A percentile compares a stretch with the other conserved stretches of the same genome.
Evolutionary conservation across 2,797 vertebrate species (phyloP).

Genomic region (Nyctibius grandis): DNA sequence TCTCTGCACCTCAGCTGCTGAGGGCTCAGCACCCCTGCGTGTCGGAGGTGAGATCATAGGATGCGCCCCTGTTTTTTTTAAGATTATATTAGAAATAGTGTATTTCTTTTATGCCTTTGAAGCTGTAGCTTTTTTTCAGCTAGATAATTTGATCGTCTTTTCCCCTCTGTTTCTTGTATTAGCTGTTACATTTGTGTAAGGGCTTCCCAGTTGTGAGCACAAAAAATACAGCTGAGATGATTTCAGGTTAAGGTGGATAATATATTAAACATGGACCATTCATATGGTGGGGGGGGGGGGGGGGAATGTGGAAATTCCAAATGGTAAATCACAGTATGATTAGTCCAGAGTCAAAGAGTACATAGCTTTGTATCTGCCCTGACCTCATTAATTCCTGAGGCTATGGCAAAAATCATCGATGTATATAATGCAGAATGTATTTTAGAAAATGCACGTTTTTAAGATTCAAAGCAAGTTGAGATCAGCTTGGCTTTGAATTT

Average conservation of each 20-base stretch:
- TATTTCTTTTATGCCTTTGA: background rate
- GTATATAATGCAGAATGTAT: background rate
- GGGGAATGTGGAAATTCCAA: background rate
- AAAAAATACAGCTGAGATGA: background rate
- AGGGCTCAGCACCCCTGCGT: background rate
- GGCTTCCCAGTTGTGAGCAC: background rate
- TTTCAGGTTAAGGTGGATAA: background rate
- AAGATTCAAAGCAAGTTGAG: background rate
- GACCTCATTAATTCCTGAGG: background rate
- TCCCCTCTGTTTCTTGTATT: background rate
- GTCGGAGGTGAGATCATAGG: background rate
- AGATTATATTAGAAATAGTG: background rate
- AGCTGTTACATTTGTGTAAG: background rate
- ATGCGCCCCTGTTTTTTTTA: background rate
- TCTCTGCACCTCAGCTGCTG: rapidly evolving
- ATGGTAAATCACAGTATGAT: background rate
- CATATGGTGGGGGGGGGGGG: too few relatives aligned
- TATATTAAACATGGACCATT: background rate
- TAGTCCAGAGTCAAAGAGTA: background rate
- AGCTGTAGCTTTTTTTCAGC: too few relatives aligned
- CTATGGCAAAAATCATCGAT: background rate
- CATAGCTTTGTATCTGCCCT: background rate
- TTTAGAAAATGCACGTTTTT: background rate
- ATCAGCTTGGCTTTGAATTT: background rate
- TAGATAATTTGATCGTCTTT: background rate